phyloP scores from a whole-genome alignment of 2,888 invertebrate genomes.

The Hemistola chrysoprasaria region DNA sequence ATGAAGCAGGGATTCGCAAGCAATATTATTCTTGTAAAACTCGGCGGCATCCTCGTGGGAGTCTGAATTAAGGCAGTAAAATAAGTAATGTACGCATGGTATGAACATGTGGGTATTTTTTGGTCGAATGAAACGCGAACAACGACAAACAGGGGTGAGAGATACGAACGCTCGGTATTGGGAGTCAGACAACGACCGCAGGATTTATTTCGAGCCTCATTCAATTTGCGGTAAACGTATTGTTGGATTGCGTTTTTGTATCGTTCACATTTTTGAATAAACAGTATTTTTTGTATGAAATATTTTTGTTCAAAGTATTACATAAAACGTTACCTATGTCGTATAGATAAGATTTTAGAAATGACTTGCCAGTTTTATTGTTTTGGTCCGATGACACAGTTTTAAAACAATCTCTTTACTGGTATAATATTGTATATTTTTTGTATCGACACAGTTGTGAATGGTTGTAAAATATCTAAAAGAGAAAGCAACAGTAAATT shows the following conservation, averaged over 20 bases:
- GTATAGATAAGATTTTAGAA: too few relatives aligned
- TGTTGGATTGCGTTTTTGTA: slow-evolving; percentile 70
- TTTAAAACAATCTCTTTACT: too few relatives aligned
- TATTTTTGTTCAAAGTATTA: slow-evolving; percentile 14
- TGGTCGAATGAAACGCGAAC: slow-evolving; percentile 43
- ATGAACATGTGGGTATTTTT: slow-evolving; percentile 50
- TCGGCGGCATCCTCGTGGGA: slow-evolving; percentile 15
- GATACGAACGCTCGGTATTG: slow-evolving; percentile 63
- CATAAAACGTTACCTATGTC: too few relatives aligned
- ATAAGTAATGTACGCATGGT: slow-evolving; percentile 35
- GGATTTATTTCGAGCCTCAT: slow-evolving; percentile 78
- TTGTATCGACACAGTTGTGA: not conserved
- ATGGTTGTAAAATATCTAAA: slow-evolving; percentile 37
- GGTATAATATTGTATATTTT: too few relatives aligned
- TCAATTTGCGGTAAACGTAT: slow-evolving; percentile 77
- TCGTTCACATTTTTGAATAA: slow-evolving; percentile 49
- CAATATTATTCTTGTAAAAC: slow-evolving; percentile 18
- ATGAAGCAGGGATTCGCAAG: slow-evolving; percentile 8
- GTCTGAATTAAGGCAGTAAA: slow-evolving; percentile 26
- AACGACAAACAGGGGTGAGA: slow-evolving; percentile 69
- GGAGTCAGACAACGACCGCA: slow-evolving; percentile 72
- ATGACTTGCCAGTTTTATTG: too few relatives aligned
- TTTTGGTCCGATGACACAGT: too few relatives aligned
- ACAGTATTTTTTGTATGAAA: slow-evolving; percentile 43
- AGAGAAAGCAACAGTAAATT: slow-evolving; percentile 59